Evolutionary conservation across 2,888 invertebrate species (phyloP), one percentile per base, ranked within the genome.

Genomic region (Nemapogon koenigi): DNA sequence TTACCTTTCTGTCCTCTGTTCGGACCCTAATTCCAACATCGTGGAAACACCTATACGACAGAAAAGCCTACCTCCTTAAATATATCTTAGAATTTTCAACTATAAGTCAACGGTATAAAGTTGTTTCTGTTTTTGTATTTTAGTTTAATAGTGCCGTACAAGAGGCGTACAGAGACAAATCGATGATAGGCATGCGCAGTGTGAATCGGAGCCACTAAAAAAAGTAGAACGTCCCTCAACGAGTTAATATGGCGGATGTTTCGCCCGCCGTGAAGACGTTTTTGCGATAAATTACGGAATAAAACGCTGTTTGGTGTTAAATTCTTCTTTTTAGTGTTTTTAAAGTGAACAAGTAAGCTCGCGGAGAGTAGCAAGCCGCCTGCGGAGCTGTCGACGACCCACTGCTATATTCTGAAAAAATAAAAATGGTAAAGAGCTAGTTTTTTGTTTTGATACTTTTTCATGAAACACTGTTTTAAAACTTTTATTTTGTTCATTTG

Each of bases 371-470:
- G 7, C 33, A 33, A n/a, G 11, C 10, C 18, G n/a, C 33, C 3
- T 19, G 13, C 19, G 13, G 3, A 6, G 19, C 33, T 13, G 13
- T 13, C 7, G 13, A n/a, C 19, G 2, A 11, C 19, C 19, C 19
- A 19, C 19, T 33, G 7, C 17, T 25, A 7, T 30, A n/a, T 14
- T 11, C 1, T 19, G 18, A 26, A 30, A 26, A 31, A 16, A 49
- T 59, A 75, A 79, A 78, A 78, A 80, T 79, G 79, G 79, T 79
- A 78, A 76, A 69, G n/a, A n/a, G 73, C 75, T 71, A 72, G 73
- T 79, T 80, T 78, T 81, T 81, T 81, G 79, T 80, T 79, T 80
- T 79, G 79, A 75, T 78, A 79, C 76, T 75, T 79, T 73, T 80
- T 79, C 69, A 69, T 62, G 55, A 71, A 72, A 64, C 59, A 62